Conservation (phyloP, 2,888 invertebrate genomes). For the Synergus umbraculus region DNA sequence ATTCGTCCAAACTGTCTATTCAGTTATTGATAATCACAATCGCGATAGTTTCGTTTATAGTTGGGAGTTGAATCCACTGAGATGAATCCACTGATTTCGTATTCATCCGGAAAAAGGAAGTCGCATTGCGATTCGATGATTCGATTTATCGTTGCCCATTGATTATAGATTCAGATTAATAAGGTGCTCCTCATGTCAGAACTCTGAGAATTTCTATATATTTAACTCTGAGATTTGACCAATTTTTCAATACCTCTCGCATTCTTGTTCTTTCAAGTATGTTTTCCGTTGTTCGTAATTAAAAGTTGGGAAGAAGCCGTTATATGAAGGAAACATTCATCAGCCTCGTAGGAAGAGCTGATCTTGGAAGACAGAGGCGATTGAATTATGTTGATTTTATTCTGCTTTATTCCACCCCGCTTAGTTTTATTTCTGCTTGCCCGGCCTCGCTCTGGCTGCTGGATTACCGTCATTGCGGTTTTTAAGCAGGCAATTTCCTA, state of each 20-base stretch:
- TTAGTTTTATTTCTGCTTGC: constrained; percentile 53
- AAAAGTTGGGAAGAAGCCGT: background rate
- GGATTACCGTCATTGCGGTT: constrained; percentile 76
- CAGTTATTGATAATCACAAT: constrained; percentile 56
- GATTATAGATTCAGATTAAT: constrained; percentile 60
- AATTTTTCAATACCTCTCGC: background rate
- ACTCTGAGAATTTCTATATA: background rate
- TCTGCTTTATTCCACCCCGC: constrained; percentile 70
- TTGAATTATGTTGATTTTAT: constrained; percentile 78
- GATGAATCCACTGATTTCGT: constrained; percentile 65
- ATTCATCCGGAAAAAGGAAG: constrained; percentile 65
- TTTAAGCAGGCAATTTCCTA: constrained; percentile 77
- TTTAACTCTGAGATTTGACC: background rate
- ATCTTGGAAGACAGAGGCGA: constrained; percentile 74
- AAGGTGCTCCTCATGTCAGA: constrained; percentile 47
- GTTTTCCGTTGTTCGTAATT: background rate
- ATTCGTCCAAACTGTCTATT: constrained; percentile 51
- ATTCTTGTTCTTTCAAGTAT: too few species aligned
- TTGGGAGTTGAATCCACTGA: constrained; percentile 60
- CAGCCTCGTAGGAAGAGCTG: constrained; percentile 59
- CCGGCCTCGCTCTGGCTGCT: constrained; percentile 52
- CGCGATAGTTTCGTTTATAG: constrained; percentile 56
- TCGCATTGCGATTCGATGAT: constrained; percentile 56
- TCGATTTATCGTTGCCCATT: constrained; percentile 62
- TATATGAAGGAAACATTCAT: constrained; percentile 61